Conservation (phyloP, 2,113 vertebrate genomes). For the Cyanoramphus novaezelandiae region DNA sequence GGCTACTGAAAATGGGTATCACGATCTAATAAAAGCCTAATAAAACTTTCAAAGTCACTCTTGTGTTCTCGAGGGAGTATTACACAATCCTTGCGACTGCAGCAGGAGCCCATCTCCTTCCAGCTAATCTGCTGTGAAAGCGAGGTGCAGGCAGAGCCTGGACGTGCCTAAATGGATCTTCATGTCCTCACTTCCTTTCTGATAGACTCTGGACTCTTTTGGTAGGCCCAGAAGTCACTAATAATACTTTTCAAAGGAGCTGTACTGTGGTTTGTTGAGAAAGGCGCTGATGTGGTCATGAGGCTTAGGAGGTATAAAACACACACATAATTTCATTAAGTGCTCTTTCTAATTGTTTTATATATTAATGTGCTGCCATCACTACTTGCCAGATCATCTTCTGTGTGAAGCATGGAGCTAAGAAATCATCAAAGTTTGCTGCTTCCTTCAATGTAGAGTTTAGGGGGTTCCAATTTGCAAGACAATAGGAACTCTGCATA, state of each 20-base stretch:
- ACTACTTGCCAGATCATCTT: background rate
- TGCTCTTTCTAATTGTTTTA: constrained; percentile 66
- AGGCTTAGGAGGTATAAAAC: constrained; percentile 12
- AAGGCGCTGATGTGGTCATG: background rate
- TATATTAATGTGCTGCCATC: constrained; percentile 42
- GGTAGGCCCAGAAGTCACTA: background rate
- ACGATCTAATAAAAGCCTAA: background rate
- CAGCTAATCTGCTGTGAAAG: background rate
- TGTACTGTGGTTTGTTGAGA: background rate
- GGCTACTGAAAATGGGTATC: background rate
- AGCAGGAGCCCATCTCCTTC: background rate
- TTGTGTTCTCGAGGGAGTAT: background rate
- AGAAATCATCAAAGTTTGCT: background rate
- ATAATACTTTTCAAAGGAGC: constrained; percentile 4
- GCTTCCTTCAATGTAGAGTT: background rate
- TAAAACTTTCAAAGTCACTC: constrained; percentile 45
- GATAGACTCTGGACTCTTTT: background rate
- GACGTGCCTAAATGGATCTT: background rate
- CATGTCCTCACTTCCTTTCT: background rate
- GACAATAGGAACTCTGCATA: background rate
- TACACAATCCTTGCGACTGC: background rate
- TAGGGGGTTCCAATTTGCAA: background rate
- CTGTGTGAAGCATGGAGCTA: background rate
- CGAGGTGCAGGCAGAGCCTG: background rate
- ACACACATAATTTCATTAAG: constrained; percentile 25